Conservation (phyloP, 1,140 invertebrate genomes). For the Ptiloglossa arizonensis region DNA sequence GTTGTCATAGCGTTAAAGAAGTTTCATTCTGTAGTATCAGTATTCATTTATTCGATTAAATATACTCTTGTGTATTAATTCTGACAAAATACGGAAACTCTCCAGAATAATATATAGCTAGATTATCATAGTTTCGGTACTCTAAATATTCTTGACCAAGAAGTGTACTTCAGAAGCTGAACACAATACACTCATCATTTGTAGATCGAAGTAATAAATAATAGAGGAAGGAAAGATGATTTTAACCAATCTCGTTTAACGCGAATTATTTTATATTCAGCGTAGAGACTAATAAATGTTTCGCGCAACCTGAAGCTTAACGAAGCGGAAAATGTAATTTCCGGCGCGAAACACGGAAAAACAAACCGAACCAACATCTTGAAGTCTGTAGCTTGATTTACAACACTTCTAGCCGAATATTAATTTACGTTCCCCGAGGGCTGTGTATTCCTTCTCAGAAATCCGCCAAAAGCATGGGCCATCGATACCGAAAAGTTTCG, state of each 20-base stretch:
- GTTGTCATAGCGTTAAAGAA: too few species aligned
- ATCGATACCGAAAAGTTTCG: conserved; percentile 61
- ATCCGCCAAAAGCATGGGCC: neutral
- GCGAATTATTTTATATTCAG: neutral
- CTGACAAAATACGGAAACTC: too few species aligned
- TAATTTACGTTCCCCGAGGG: conserved; percentile 73
- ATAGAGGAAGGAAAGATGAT: neutral
- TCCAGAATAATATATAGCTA: too few species aligned
- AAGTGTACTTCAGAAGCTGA: too few species aligned
- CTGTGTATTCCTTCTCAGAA: neutral
- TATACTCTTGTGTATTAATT: too few species aligned
- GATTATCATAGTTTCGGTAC: too few species aligned
- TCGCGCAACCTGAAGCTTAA: neutral
- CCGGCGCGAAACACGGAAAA: conserved; percentile 10
- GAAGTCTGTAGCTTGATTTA: conserved; percentile 68
- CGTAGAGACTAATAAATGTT: neutral
- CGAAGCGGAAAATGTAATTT: conserved; percentile 28
- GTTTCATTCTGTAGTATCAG: too few species aligned
- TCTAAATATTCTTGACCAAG: too few species aligned
- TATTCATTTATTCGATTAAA: too few species aligned
- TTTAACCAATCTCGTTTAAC: neutral
- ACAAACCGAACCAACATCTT: conserved; percentile 24
- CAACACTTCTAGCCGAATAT: conserved; percentile 74
- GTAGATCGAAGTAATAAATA: neutral
- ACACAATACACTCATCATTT: too few species aligned